Evolutionary conservation across 1,140 invertebrate species (phyloP), one percentile per base, ranked within the genome.

Genomic region (Stegodyphus mimosarum): DNA sequence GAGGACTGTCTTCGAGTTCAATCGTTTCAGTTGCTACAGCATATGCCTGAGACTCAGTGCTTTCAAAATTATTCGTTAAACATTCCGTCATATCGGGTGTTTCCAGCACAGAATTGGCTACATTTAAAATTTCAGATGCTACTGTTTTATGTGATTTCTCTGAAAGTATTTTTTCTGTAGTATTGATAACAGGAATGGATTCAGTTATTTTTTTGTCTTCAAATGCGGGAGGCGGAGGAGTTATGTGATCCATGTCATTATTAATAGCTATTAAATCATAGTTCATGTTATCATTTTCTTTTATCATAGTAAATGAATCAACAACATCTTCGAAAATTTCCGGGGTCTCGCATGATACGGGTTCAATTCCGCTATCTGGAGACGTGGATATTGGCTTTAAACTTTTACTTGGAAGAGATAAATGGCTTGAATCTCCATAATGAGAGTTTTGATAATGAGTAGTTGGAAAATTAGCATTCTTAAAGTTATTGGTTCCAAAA

Each of bases 301-400:
- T 64, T 0, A 52, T 9, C 51, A 86, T 64, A 3, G 33, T 33
- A 33, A 33, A 33, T 33, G 33, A 33, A 33, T 33, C 33, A 33
- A 33, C 33, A 33, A 33, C 33, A 33, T 33, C 33, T 33, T 33
- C 33, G 33, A 33, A 33, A 33, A 33, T 33, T 5, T 86, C 83
- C 13, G 70, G 67, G 52, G 83, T 77, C 9, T 84, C 51, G 55
- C 73, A 76, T 7, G 51, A 76, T 51, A n/a, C 33, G 48, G 70
- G 83, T 33, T 78, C 83, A n/a, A 86, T 86, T 1, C 83, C 83
- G 64, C 83, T 86, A 17, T 86, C 83, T 50, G 83, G 75, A 48
- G 83, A 86, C 17, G 53, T 50, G 7, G 83, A 86, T 48, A 72
- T 48, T 18, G 15, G 6, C 53, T 84, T 84, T 0, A 70, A 15